Evolutionary conservation across 2,797 vertebrate genomes (phyloP), one percentile per base, ranked within the genome.

Genomic region (Silurus aristotelis): DNA sequence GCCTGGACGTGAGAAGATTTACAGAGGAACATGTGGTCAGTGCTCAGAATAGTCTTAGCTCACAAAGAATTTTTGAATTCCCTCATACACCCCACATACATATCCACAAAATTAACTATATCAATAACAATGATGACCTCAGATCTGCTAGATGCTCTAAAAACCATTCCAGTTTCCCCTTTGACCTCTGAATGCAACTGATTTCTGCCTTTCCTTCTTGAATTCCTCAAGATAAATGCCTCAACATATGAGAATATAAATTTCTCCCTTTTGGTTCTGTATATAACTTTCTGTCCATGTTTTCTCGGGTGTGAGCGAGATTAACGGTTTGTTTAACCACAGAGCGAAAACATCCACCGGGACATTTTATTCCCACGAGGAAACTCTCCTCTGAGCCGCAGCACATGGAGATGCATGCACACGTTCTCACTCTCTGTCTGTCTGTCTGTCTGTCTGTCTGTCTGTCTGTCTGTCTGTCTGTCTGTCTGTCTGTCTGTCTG

Each of bases 241-340:
- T 38, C 66, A 38, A 9, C 14, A 25, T 15, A 55, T 17, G 19
- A 58, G 52, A 56, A 56, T 4, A 56, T 5, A 2, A 2, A 27
- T 67, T 19, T 68, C 64, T 60, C 3, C 13, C 55, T 56, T 52
- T 79, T 25, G 27, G 12, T 15, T 4, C 58, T 22, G 17, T 61
- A 25, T 43, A 22, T 20, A 8, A 43, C 66, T 78, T 19, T 80
- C 27, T 73, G 15, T 48, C 15, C n/a, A 2, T 77, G n/a, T 46
- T 15, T 82, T 72, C 20, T 72, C 38, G 73, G 17, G 79, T 84
- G 83, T 84, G 64, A 86, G 80, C 13, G 27, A 84, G 71, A 80
- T 83, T 80, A 76, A 73, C 61, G 27, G 15, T 43, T 68, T 86
- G 43, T 68, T 89, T 83, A 84, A 89, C 82, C 48, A 78, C 22